These are phyloP conservation scores for Furcula furcula DNA, from an alignment of 2,888 invertebrate species.

Conservation along the genomic window DNA sequence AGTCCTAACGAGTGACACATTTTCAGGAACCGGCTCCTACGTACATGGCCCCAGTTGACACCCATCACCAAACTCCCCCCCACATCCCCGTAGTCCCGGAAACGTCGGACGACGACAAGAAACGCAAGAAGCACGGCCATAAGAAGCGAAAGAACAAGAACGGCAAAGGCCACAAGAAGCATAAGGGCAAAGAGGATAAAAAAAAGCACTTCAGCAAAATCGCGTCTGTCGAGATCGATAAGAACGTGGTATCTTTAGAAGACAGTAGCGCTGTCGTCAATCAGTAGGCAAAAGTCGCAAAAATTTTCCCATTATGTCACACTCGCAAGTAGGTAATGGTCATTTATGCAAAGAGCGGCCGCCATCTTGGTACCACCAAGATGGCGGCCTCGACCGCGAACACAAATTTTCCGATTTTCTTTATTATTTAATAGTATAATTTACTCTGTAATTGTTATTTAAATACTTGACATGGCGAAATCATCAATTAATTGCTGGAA, in stretches of 20 bases:
- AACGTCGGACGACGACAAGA: constrained; percentile 38
- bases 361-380: too few relatives aligned
- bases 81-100: constrained; percentile 19
- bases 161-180: constrained; percentile 49
- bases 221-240: constrained; percentile 50
- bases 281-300: too few relatives aligned
- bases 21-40: constrained; percentile 52
- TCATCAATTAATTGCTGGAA: too few relatives aligned
- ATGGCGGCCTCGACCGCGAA: too few relatives aligned
- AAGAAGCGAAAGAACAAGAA: constrained; percentile 38
- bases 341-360: too few relatives aligned
- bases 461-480: too few relatives aligned
- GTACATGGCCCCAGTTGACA: constrained; percentile 67
- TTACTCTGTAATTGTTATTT: too few relatives aligned
- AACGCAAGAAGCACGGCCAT: constrained; percentile 49
- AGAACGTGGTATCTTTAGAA: constrained; percentile 52
- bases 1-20: too few relatives aligned
- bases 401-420: too few relatives aligned
- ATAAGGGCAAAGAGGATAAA: constrained; percentile 47
- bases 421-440: too few relatives aligned
- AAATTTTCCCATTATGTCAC: too few relatives aligned
- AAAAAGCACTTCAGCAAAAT: constrained; percentile 44
- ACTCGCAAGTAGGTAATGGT: too few relatives aligned
- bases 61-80: constrained; percentile 29
- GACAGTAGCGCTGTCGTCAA: constrained; percentile 43